These are phyloP conservation scores for Andrena hattorfiana DNA, from an alignment of 2,888 invertebrate genomes.

Conservation along the genomic window DNA sequence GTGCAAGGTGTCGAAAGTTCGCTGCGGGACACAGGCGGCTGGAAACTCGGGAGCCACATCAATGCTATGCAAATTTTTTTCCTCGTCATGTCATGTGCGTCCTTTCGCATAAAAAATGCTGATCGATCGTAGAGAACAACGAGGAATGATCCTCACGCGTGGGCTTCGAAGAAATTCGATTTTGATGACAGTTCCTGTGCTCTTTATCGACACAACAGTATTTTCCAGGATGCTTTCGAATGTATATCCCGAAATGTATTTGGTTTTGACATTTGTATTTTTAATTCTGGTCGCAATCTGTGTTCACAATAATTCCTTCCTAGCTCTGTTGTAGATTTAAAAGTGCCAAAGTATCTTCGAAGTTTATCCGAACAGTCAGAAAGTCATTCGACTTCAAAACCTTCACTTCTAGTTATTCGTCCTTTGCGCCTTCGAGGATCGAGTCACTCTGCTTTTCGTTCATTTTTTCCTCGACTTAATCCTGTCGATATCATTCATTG, in stretches of 20 bases:
- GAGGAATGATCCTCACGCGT: not conserved
- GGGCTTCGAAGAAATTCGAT: not conserved
- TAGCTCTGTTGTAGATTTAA: no score
- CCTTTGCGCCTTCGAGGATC: not conserved
- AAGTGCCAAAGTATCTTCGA: not conserved
- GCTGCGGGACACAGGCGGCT: conserved; percentile 66
- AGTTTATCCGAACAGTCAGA: not conserved
- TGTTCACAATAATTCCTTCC: no score
- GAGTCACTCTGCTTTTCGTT: not conserved
- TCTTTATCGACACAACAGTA: not conserved
- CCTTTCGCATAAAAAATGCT: conserved; percentile 76
- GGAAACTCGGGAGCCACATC: conserved; percentile 68
- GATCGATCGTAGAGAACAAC: conserved; percentile 64
- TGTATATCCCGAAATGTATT: no score
- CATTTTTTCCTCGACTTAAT: conserved; percentile 12
- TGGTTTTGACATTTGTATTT: no score
- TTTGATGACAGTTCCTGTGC: not conserved
- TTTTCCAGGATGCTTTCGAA: not conserved
- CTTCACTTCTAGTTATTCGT: not conserved
- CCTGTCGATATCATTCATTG: conserved; percentile 24
- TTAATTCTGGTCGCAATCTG: no score
- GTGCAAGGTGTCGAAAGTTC: conserved; percentile 69
- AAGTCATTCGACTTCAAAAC: not conserved
- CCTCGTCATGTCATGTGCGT: conserved; percentile 82
- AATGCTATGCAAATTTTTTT: conserved; percentile 82